Base-by-base conservation (phyloP, 2,888 invertebrate species). In the Blomia tropicalis region DNA sequence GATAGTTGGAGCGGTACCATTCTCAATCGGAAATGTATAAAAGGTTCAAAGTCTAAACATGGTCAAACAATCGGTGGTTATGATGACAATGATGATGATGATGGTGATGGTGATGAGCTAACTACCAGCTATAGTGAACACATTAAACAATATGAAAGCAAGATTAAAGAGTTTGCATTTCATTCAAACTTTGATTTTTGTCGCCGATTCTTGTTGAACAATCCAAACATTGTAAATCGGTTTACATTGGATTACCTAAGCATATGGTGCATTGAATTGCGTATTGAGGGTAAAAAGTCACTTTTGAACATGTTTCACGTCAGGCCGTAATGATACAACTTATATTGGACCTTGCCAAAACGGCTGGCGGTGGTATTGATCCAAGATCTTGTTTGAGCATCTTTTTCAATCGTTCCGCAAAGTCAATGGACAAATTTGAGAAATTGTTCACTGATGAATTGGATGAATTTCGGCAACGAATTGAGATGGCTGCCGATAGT, bases 291-390 rank as follows among this genome's bases (percentile, higher is more conserved):
- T 82, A 95, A 98, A 82, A 82, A 83, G 71, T 87, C 90, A 14
- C 73, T 96, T 63, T 96, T 92, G 79, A 82, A 19, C 93, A 93
- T 72, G 91, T 98, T 0, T 89, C 96, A 0, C 95, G 96, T 75
- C 96, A 98, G 75, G 89, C 88, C 62, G 95, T 96, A 71, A 89
- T 93, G 70, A 91, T 96, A 87, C 96, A 98, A 77, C 99, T 93
- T 73, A 89, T 98, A 66, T 77, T 98, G 69, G 96, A 98, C 75
- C 76, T 99, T 62, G 87, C 93, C 1, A 92, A 88, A 72, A 89
- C 91, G 71, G 75, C 95, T 66, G 81, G 85, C 11, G 81, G 85
- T 11, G 91, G 93, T 72, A 81, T 85, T 14, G 92, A 95, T 76
- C 95, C 95, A 0, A 79, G 92, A 67, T 83, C 85, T n/a, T 93